These are phyloP conservation scores for Psylliodes chrysocephalus DNA, from an alignment of 2,888 invertebrate species.

Conservation along the genomic window DNA sequence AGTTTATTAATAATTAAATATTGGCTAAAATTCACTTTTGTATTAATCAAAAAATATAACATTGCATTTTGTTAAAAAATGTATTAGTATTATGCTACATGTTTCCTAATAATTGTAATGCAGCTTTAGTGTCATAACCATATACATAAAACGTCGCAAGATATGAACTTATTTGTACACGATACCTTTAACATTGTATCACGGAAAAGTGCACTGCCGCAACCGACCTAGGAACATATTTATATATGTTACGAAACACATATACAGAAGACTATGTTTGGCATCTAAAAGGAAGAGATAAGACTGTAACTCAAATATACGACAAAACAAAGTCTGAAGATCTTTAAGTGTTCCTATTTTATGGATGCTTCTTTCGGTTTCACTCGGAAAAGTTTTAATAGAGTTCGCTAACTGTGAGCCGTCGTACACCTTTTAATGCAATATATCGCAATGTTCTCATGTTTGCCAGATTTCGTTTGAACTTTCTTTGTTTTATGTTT, in stretches of 20 bases:
- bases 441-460: conserved; percentile 25
- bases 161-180: neutral
- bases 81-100: too few species aligned
- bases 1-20: too few species aligned
- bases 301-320: conserved; percentile 25
- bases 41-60: too few species aligned
- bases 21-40: too few species aligned
- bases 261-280: conserved; percentile 13
- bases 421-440: conserved; percentile 25
- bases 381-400: conserved; percentile 35
- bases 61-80: too few species aligned
- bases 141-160: neutral
- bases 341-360: conserved; percentile 36
- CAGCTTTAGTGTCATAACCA: neutral
- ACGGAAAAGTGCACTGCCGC: neutral
- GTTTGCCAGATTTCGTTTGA: conserved; percentile 26
- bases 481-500: conserved; percentile 26
- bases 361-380: conserved; percentile 32
- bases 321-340: conserved; percentile 31
- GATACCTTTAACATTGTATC: neutral
- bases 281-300: conserved; percentile 23
- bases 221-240: neutral
- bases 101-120: neutral
- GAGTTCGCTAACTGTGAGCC: conserved; percentile 31
- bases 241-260: neutral